Conservation (phyloP, 2,113 vertebrate genomes). For the Mohoua ochrocephala region DNA sequence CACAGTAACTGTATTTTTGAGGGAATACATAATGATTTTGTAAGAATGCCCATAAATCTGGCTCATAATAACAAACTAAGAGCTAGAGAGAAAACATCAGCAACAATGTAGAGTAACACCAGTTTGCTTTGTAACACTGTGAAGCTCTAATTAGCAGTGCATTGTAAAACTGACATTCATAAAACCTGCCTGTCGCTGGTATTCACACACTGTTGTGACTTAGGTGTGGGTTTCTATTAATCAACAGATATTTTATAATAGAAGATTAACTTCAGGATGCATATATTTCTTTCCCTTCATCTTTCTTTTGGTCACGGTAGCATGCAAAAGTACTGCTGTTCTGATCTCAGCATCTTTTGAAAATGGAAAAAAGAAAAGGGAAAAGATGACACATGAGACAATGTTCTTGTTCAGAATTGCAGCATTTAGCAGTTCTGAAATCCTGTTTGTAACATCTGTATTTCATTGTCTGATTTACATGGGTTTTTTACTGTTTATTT, state of each 20-base stretch:
- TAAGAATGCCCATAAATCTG: not conserved
- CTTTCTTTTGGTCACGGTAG: not conserved
- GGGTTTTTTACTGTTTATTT: not conserved
- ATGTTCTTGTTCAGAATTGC: not conserved
- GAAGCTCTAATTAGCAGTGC: not conserved
- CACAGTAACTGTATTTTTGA: not conserved
- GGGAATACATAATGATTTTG: not conserved
- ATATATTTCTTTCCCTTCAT: not conserved
- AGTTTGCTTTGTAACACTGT: not conserved
- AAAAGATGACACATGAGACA: not conserved
- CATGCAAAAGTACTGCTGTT: not conserved
- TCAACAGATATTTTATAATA: not conserved
- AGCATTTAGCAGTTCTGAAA: not conserved
- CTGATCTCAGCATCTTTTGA: not conserved
- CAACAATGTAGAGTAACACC: not conserved
- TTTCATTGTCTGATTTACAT: not conserved
- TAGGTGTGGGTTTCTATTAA: not conserved
- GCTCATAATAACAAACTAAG: not conserved
- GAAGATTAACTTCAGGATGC: not conserved
- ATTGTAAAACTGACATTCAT: not conserved
- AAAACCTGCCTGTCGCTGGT: not conserved
- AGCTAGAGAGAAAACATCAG: not conserved
- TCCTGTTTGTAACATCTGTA: not conserved
- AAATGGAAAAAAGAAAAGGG: not conserved
- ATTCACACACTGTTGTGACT: not conserved